phyloP scores from a whole-genome alignment of 2,888 invertebrate species.

The Acanthacorydalis orientalis region DNA sequence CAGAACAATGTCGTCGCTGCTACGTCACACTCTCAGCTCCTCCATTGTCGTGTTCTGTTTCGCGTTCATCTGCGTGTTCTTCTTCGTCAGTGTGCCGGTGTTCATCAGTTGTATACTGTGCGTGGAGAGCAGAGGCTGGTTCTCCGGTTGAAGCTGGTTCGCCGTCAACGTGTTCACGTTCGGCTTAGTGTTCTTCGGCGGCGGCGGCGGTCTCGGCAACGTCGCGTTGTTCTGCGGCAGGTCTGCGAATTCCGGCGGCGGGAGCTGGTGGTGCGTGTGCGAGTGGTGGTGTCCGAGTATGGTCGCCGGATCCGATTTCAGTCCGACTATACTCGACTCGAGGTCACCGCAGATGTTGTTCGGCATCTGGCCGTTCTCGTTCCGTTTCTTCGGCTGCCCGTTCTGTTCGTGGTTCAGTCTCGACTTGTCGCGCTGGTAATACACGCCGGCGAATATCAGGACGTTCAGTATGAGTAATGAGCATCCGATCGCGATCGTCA shows the following conservation, averaged over 20 bases:
- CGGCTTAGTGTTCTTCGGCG: slow-evolving; percentile 49
- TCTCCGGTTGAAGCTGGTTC: slow-evolving; percentile 46
- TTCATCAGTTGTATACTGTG: slow-evolving; percentile 67
- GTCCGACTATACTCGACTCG: slow-evolving; percentile 38
- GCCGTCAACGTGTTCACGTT: slow-evolving; percentile 38
- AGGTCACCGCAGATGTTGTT: slow-evolving; percentile 78
- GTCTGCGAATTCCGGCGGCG: slow-evolving; percentile 74
- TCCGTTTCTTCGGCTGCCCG: slow-evolving; percentile 46
- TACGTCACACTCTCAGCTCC: slow-evolving; percentile 69
- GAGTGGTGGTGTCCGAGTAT: slow-evolving; percentile 61
- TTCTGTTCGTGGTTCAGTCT: slow-evolving; percentile 37
- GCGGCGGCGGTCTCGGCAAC: slow-evolving; percentile 57
- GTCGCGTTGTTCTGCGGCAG: slow-evolving; percentile 53
- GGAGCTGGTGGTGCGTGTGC: slow-evolving; percentile 57
- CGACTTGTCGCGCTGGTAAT: slow-evolving; percentile 80
- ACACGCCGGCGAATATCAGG: slow-evolving; percentile 85
- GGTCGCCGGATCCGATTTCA: slow-evolving; percentile 53
- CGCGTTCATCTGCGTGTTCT: slow-evolving; percentile 48
- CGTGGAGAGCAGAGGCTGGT: slow-evolving; percentile 50
- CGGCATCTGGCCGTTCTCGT: slow-evolving; percentile 75
- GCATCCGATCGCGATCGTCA: slow-evolving; percentile 89
- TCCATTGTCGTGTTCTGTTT: slow-evolving; percentile 50
- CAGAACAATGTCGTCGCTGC: slow-evolving; percentile 1
- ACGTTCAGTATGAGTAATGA: slow-evolving; percentile 82
- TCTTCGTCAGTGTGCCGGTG: slow-evolving; percentile 60